These are phyloP conservation scores for Cantharis rufa DNA, from an alignment of 2,888 invertebrate genomes.

Conservation along the genomic window DNA sequence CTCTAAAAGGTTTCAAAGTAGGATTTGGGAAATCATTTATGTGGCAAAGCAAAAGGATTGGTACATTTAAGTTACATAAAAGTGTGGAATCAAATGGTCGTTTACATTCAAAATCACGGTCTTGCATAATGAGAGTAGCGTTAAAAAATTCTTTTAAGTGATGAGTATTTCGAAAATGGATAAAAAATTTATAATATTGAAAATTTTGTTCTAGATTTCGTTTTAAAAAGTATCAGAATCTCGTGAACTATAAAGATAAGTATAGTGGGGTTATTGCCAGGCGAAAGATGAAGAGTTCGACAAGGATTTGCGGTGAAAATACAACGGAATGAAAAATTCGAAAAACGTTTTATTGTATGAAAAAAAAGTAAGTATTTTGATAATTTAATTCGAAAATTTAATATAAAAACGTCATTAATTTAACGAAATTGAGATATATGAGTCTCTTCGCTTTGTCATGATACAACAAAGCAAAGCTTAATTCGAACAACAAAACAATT, in stretches of 20 bases:
- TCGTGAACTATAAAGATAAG: not conserved
- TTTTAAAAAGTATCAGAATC: not conserved
- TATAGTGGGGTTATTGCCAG: not conserved
- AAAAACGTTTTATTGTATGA: not conserved
- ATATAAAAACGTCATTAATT: not conserved
- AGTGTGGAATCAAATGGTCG: slow-evolving; percentile 21
- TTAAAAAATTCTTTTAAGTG: slow-evolving; percentile 16
- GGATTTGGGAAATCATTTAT: not conserved
- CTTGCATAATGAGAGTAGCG: slow-evolving; percentile 19
- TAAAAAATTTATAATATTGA: not conserved
- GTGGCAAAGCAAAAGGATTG: slow-evolving; percentile 7
- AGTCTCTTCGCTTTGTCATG: not conserved
- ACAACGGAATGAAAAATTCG: not conserved
- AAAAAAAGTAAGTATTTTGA: not conserved
- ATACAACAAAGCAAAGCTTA: not conserved
- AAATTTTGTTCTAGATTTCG: not conserved
- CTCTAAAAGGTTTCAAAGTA: not conserved
- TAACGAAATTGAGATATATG: not conserved
- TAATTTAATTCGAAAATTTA: not conserved
- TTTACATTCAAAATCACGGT: slow-evolving; percentile 24
- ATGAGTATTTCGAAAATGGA: not conserved
- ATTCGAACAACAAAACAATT: not conserved
- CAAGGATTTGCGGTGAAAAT: not conserved
- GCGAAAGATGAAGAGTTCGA: not conserved
- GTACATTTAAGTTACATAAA: slow-evolving; percentile 19